Evolutionary conservation across 2,888 invertebrate genomes (phyloP), one percentile per base, ranked within the genome.

Genomic region (Salticus scenicus): DNA sequence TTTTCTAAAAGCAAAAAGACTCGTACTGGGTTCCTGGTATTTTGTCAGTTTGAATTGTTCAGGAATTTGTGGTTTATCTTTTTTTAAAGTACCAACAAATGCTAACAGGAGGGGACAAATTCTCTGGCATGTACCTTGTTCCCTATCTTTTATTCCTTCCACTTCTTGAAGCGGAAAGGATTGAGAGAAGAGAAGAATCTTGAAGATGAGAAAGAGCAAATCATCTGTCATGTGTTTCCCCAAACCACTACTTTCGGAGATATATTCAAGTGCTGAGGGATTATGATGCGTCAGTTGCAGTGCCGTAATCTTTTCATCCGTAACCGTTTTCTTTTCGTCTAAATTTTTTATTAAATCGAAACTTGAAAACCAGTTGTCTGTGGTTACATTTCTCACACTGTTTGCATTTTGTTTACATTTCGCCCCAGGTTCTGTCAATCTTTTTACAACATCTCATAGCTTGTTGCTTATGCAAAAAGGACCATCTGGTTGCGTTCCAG

Each of bases 221-320:
- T 84, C 83, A 84, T 84, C 83, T 69, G 83, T 84, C 83, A 78
- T 78, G 77, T 41, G 77, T 84, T 83, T 84, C 83, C 83, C 83
- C 83, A 84, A 77, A 84, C 83, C 83, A 84, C 83, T 73, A 77
- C 83, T 84, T 84, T 73, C 72, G 57, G 83, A 73, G 83, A 84
- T 83, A 77, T 84, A 78, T 84, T 84, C 83, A 84, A 84, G 83
- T 72, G 77, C 73, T 84, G 73, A 67, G 77, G 77, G 82, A n/a
- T n/a, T n/a, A n/a, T n/a, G n/a, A n/a, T n/a, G n/a, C n/a, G n/a
- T n/a, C n/a, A n/a, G n/a, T n/a, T n/a, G n/a, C n/a, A n/a, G n/a
- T n/a, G n/a, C n/a, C n/a, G n/a, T n/a, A n/a, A n/a, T n/a, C n/a
- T n/a, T n/a, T n/a, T n/a, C n/a, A n/a, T n/a, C n/a, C n/a, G n/a